Conservation (phyloP, 2,113 vertebrate genomes). For the Myrmecobius fasciatus region DNA sequence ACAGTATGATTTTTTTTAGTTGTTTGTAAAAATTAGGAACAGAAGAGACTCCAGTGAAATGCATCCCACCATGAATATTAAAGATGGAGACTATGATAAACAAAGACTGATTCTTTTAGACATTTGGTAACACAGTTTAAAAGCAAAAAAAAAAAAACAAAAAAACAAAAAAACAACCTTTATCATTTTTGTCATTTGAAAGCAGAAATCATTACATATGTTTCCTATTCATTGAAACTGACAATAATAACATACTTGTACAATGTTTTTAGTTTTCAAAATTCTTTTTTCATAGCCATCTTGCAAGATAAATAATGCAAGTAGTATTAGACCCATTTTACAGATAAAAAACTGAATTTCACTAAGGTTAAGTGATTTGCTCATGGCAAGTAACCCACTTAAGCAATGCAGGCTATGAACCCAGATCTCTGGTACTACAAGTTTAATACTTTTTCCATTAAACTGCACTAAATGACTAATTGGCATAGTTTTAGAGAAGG, state of each 20-base stretch:
- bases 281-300: not conserved
- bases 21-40: not conserved
- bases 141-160: too few species aligned
- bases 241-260: not conserved
- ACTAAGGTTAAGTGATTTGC: not conserved
- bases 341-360: constrained; percentile 4
- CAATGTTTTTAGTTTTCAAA: not conserved
- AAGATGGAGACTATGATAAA: not conserved
- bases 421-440: not conserved
- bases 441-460: not conserved
- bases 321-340: not conserved
- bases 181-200: not conserved
- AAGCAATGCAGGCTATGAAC: constrained; percentile 1
- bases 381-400: not conserved
- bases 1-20: not conserved
- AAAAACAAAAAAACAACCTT: not conserved
- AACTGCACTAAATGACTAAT: not conserved
- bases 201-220: not conserved
- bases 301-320: not conserved
- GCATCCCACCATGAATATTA: not conserved
- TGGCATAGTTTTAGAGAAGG: not conserved
- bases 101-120: not conserved
- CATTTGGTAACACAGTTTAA: not conserved
- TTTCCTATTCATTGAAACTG: not conserved
- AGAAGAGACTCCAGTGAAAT: not conserved